phyloP scores from a whole-genome alignment of 2,113 vertebrate species.

The Tragulus kanchil region DNA sequence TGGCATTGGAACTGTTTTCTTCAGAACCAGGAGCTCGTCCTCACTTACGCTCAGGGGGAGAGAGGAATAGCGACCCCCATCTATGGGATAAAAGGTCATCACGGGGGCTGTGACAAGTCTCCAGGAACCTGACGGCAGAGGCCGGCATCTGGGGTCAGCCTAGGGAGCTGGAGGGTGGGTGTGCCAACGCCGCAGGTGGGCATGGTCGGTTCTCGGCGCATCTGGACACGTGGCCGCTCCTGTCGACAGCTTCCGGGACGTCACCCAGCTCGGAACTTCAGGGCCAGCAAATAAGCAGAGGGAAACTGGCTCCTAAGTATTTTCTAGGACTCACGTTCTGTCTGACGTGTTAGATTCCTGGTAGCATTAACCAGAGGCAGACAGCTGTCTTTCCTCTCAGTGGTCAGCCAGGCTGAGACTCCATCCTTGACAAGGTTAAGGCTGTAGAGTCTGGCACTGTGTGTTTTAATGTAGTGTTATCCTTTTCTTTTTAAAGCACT shows the following conservation, averaged over 20 bases:
- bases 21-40: background rate
- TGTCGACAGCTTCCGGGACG: conserved; percentile 2
- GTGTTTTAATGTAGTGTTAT: background rate
- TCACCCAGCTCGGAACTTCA: background rate
- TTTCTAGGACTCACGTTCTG: background rate
- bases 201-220: accelerated
- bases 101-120: background rate
- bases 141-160: background rate
- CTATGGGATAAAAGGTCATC: background rate
- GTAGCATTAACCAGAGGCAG: conserved; percentile 3
- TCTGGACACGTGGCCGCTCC: background rate
- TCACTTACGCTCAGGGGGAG: background rate
- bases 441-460: background rate
- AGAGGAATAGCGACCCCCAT: background rate
- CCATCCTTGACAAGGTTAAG: background rate
- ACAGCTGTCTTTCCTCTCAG: background rate
- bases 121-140: background rate
- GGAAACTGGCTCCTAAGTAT: conserved; percentile 28
- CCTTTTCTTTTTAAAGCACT: background rate
- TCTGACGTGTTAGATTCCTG: background rate
- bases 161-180: background rate
- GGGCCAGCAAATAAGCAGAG: conserved; percentile 53
- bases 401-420: background rate
- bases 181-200: background rate
- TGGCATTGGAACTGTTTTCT: background rate